Base-by-base conservation (phyloP, 1,140 invertebrate genomes). In the Mycetomoellerius zeteki region DNA sequence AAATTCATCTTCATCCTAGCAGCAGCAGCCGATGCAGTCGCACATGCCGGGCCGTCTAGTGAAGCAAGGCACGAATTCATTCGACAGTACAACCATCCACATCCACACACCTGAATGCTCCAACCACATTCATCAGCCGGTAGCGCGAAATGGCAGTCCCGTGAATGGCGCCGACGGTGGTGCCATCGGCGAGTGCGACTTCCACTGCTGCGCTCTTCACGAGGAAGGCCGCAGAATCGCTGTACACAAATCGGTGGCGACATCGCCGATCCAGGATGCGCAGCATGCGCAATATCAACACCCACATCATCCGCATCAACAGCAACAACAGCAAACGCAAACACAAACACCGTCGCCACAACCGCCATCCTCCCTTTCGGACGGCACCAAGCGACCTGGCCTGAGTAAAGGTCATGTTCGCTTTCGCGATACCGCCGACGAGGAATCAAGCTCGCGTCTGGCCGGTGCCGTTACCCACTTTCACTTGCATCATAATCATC, bases 191-290 rank as follows among this genome's bases (percentile, higher is more conserved):
- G 98, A 98, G 93, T 99, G 98, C 96, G 98, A 99, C 95, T 99
- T 99, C 95, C 98, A 99, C 95, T 99, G 98, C 94, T 99, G 98
- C 95, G 97, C 98, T 47, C 96, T 99, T 82, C 98, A 99, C 96
- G 98, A 99, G 94, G 98, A 98, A 94, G 98, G 98, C 1, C 97
- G 98, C 47, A 97, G 98, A 92, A 98, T 98, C 92, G 98, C 98
- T 58, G 98, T 98, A 64, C 98, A 98, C 95, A 98, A 98, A 94
- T 98, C 97, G 88, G 98, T 98, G 73, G 98, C 98, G 76, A 98
- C 98, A 60, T 98, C 98, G 62, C 98, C 98, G 82, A 98, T 99
- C 60, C 98, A 98, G 95, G 98, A 98, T 92, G 96, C 96, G 93
- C 95, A 97, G 94, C 95, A 97, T 95, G 96, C 97, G 8, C 89